Conservation (phyloP, 2,797 vertebrate genomes). For the Melanotaenia nigrans region DNA sequence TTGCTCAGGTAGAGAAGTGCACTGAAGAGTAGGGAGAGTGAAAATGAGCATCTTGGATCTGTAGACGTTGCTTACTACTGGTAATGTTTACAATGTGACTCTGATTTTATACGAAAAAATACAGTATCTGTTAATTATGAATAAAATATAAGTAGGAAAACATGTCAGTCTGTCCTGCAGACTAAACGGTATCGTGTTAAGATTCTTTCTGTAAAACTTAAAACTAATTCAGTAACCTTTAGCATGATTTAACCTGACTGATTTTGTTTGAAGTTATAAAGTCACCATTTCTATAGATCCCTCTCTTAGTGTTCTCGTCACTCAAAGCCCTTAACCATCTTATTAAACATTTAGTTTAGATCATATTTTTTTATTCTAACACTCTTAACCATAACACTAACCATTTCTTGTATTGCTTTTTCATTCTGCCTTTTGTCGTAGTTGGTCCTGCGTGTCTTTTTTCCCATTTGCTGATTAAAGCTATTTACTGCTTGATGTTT, state of each 20-base stretch:
- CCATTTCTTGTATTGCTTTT: slow-evolving; percentile 52
- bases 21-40: slow-evolving; percentile 22
- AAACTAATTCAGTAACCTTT: slow-evolving; percentile 1
- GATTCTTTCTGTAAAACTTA: neutral
- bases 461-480: slow-evolving; percentile 4
- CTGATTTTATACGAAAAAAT: slow-evolving; percentile 5
- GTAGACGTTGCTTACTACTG: neutral
- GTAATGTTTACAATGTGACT: slow-evolving; percentile 5
- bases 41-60: neutral
- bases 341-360: slow-evolving; percentile 16
- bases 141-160: neutral
- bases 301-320: slow-evolving; percentile 34
- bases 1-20: slow-evolving; percentile 59
- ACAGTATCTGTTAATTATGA: neutral
- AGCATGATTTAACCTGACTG: neutral
- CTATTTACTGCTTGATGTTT: neutral
- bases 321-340: slow-evolving; percentile 26
- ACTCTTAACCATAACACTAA: slow-evolving; percentile 58
- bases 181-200: slow-evolving; percentile 1
- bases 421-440: slow-evolving; percentile 19
- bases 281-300: slow-evolving; percentile 18
- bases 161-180: neutral
- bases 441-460: slow-evolving; percentile 23
- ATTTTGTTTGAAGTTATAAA: slow-evolving; percentile 11
- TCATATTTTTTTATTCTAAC: slow-evolving; percentile 16